phyloP scores from a whole-genome alignment of 1,140 invertebrate species.

The Elysia chlorotica region DNA sequence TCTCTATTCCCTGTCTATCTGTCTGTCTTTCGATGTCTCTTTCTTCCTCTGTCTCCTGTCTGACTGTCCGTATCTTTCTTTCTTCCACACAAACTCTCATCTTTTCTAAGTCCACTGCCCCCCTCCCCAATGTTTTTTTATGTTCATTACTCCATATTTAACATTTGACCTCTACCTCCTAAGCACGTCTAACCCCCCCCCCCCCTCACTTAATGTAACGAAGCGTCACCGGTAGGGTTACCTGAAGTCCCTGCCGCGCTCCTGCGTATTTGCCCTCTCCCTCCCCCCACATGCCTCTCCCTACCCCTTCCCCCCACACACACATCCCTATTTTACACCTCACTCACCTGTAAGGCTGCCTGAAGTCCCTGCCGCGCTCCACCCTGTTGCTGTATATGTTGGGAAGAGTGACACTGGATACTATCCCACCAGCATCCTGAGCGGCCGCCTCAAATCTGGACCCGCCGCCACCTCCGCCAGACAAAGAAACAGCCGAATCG shows the following conservation, averaged over 20 bases:
- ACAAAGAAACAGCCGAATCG: conserved; percentile 26
- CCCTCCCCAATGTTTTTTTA: too few species aligned
- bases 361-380: conserved; percentile 32
- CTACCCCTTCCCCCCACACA: background rate
- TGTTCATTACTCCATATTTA: too few species aligned
- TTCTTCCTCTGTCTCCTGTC: too few species aligned
- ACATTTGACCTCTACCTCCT: too few species aligned
- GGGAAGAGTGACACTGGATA: conserved; percentile 51
- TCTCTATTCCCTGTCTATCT: background rate
- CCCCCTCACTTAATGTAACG: background rate
- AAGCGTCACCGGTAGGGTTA: conserved; percentile 13
- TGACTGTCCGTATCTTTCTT: too few species aligned
- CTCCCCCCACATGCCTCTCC: background rate
- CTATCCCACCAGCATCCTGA: conserved; percentile 36
- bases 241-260: conserved; percentile 29
- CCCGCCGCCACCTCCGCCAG: too few species aligned
- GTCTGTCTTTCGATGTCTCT: background rate
- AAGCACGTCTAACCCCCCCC: background rate
- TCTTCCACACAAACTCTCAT: too few species aligned
- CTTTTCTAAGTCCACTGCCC: too few species aligned
- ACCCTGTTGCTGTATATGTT: conserved; percentile 40
- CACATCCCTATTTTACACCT: too few species aligned
- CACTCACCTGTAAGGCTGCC: conserved; percentile 18
- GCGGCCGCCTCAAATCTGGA: background rate
- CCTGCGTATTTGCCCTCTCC: too few species aligned